Evolutionary conservation across 2,797 vertebrate genomes (phyloP).

Genomic region (Microctenopoma steveboyesi): DNA sequence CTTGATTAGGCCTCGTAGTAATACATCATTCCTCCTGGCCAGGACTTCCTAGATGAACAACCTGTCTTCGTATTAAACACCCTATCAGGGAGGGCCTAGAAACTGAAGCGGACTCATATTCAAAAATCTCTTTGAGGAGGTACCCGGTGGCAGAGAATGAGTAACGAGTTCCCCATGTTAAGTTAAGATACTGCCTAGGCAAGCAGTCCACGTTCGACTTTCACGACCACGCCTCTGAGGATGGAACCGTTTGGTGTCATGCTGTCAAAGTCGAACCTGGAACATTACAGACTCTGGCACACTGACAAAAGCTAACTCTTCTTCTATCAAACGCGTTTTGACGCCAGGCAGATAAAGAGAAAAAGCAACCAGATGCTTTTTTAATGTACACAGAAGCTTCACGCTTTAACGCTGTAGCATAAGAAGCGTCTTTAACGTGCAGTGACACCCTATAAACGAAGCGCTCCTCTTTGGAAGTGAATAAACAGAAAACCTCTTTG

Average conservation of each 20-base stretch:
- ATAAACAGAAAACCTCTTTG: constrained; percentile 34
- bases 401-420: neutral
- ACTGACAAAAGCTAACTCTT: neutral
- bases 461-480: constrained; percentile 14
- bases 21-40: constrained; percentile 69
- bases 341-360: constrained; percentile 2
- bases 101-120: constrained; percentile 54
- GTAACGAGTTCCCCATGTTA: constrained; percentile 46
- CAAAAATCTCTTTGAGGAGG: constrained; percentile 49
- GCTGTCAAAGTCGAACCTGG: neutral
- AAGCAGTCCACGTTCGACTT: constrained; percentile 30
- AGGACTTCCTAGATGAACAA: constrained; percentile 58
- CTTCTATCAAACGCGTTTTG: constrained; percentile 15
- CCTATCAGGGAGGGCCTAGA: constrained; percentile 34
- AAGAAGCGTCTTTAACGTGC: constrained; percentile 25
- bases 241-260: neutral
- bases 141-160: constrained; percentile 31
- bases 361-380: neutral
- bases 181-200: constrained; percentile 22
- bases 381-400: neutral
- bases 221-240: constrained; percentile 21
- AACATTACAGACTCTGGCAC: constrained; percentile 5
- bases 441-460: constrained; percentile 30
- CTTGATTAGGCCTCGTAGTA: constrained; percentile 76
- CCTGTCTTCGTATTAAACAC: constrained; percentile 52